These are phyloP conservation scores for Dryobota labecula DNA, from an alignment of 2,888 invertebrate species.

Conservation along the genomic window DNA sequence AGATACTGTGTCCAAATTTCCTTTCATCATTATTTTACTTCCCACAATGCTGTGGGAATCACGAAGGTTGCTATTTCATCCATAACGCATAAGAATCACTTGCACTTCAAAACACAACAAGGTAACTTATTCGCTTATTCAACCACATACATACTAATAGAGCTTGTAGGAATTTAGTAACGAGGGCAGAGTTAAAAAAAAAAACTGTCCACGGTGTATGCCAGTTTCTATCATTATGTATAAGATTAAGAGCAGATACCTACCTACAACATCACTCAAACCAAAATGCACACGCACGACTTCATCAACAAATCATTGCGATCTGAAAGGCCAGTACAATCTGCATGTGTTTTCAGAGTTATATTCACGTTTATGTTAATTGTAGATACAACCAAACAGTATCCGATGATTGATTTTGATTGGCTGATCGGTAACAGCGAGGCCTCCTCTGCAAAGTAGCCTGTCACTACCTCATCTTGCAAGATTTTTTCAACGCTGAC, in stretches of 20 bases:
- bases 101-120: slow-evolving; percentile 36
- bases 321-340: slow-evolving; percentile 56
- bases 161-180: slow-evolving; percentile 43
- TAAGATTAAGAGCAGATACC: slow-evolving; percentile 47
- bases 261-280: slow-evolving; percentile 55
- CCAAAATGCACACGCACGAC: slow-evolving; percentile 57
- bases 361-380: slow-evolving; percentile 87
- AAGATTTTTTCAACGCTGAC: slow-evolving; percentile 78
- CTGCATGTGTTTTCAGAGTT: slow-evolving; percentile 71
- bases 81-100: slow-evolving; percentile 45
- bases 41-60: slow-evolving; percentile 30
- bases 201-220: slow-evolving; percentile 39
- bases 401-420: slow-evolving; percentile 91
- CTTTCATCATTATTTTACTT: slow-evolving; percentile 21
- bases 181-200: slow-evolving; percentile 21
- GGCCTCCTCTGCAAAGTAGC: slow-evolving; percentile 83
- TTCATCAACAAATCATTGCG: slow-evolving; percentile 55
- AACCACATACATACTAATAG: slow-evolving; percentile 42
- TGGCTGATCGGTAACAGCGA: slow-evolving; percentile 89
- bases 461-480: slow-evolving; percentile 79
- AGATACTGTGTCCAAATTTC: slow-evolving; percentile 29
- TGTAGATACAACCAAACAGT: slow-evolving; percentile 90
- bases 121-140: slow-evolving; percentile 40
- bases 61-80: slow-evolving; percentile 50
- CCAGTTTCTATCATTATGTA: slow-evolving; percentile 36